Percentiles rank a stretch among this genome's conserved stretches.
Evolutionary conservation across 2,888 invertebrate genomes (phyloP).

Genomic region (Eupithecia abbreviata): DNA sequence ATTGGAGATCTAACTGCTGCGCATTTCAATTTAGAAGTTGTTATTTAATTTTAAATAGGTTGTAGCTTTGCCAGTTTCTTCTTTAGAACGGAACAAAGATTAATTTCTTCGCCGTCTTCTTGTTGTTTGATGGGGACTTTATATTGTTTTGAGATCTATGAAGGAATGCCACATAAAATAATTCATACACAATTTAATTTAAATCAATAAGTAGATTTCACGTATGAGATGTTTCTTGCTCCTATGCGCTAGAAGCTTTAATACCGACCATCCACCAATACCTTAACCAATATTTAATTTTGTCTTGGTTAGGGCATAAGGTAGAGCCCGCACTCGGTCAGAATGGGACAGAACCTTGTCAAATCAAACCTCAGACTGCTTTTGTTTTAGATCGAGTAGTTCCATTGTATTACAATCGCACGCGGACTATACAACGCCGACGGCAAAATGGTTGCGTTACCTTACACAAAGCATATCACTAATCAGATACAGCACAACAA

Average conservation of each 20-base stretch:
- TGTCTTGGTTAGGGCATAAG: not conserved
- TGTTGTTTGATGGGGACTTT: constrained; percentile 30
- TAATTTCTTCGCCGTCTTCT: constrained; percentile 38
- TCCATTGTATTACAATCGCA: not conserved
- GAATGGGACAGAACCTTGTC: not conserved
- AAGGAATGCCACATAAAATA: not conserved
- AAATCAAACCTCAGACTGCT: not conserved
- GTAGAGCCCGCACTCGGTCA: not conserved
- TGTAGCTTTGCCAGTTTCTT: constrained; percentile 44
- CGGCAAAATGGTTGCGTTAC: not conserved
- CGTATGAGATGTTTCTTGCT: not conserved
- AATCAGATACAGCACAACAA: constrained; percentile 15
- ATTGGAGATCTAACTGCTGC: constrained; percentile 70
- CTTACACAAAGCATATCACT: constrained; percentile 1
- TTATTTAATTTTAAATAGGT: constrained; percentile 60
- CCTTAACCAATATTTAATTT: not conserved
- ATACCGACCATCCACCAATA: not conserved
- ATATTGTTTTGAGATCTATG: not conserved
- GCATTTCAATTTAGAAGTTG: constrained; percentile 67
- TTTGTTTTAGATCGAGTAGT: not conserved
- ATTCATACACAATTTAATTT: not conserved
- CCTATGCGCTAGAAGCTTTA: not conserved
- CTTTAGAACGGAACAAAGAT: constrained; percentile 41
- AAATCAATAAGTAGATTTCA: not conserved
- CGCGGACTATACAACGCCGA: not conserved